phyloP scores from a whole-genome alignment of 2,888 invertebrate genomes.

The Ethmia dodecea region DNA sequence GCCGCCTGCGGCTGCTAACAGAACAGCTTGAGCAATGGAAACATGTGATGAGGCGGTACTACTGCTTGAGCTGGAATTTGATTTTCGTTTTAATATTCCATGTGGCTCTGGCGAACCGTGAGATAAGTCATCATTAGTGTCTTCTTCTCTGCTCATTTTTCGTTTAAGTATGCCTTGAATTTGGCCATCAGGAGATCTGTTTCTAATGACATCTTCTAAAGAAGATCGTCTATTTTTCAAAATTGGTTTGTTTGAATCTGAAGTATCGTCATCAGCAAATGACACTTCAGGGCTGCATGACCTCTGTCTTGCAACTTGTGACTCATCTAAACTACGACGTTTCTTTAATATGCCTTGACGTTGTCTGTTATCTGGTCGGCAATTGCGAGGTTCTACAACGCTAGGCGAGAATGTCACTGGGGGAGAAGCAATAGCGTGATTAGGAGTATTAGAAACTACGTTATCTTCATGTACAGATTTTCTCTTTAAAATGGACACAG shows the following conservation, averaged over 20 bases:
- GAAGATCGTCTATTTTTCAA: conserved; percentile 84
- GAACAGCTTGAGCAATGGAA: conserved; percentile 82
- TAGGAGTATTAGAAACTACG: conserved; percentile 62
- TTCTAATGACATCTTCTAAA: conserved; percentile 82
- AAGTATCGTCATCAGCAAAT: conserved; percentile 72
- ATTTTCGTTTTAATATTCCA: conserved; percentile 88
- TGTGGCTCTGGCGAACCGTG: conserved; percentile 83
- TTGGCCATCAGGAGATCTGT: conserved; percentile 80
- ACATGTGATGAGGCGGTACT: conserved; percentile 81
- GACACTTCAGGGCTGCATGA: conserved; percentile 85
- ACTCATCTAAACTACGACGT: conserved; percentile 89
- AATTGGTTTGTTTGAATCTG: conserved; percentile 80
- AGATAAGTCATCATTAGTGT: conserved; percentile 79
- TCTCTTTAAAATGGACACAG: conserved; percentile 83
- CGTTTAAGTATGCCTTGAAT: conserved; percentile 83
- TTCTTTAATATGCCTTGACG: conserved; percentile 90
- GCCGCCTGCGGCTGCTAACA: conserved; percentile 80
- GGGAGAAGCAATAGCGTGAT: conserved; percentile 77
- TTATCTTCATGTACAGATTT: conserved; percentile 78
- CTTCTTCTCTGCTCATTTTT: conserved; percentile 81
- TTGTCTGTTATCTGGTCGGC: conserved; percentile 67
- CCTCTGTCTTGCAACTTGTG: conserved; percentile 81
- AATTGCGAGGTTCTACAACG: conserved; percentile 82
- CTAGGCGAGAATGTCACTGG: conserved; percentile 90
- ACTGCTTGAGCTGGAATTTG: conserved; percentile 82